Conservation (phyloP, 1,140 invertebrate species). For the Nixonia krombeini region DNA sequence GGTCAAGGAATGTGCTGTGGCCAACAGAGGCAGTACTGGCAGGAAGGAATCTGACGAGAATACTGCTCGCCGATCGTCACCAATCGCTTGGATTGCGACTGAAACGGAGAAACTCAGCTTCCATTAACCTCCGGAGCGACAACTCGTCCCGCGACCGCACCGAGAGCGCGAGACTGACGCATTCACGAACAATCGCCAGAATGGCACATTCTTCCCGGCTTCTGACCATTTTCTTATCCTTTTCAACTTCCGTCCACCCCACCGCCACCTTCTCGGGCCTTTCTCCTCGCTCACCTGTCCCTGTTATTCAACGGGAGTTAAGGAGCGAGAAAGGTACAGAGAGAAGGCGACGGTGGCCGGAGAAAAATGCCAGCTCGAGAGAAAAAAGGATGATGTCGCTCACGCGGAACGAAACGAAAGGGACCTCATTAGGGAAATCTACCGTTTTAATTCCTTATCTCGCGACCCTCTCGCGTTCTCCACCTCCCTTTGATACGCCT, state of each 20-base stretch:
- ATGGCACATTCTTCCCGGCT: constrained; percentile 33
- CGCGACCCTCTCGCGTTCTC: constrained; percentile 15
- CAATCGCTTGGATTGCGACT: neutral
- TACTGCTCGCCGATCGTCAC: no score
- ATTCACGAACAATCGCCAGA: constrained; percentile 11
- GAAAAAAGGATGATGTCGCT: constrained; percentile 40
- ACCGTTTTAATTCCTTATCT: constrained; percentile 51
- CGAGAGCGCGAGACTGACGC: neutral
- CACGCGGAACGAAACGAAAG: constrained; percentile 39
- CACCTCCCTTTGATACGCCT: constrained; percentile 21
- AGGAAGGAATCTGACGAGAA: neutral
- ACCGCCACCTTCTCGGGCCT: neutral
- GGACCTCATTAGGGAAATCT: constrained; percentile 51
- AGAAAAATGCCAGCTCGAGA: constrained; percentile 32
- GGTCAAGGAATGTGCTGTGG: neutral
- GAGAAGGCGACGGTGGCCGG: constrained; percentile 19
- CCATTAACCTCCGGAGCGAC: neutral
- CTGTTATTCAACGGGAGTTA: constrained; percentile 35
- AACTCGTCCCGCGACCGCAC: neutral
- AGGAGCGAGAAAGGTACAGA: constrained; percentile 42
- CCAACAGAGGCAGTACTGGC: no score
- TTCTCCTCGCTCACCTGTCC: constrained; percentile 33
- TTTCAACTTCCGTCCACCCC: neutral
- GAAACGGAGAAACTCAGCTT: neutral
- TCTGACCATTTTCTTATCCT: constrained; percentile 31